phyloP scores from a whole-genome alignment of 2,797 vertebrate genomes.

The Mus caroli region DNA sequence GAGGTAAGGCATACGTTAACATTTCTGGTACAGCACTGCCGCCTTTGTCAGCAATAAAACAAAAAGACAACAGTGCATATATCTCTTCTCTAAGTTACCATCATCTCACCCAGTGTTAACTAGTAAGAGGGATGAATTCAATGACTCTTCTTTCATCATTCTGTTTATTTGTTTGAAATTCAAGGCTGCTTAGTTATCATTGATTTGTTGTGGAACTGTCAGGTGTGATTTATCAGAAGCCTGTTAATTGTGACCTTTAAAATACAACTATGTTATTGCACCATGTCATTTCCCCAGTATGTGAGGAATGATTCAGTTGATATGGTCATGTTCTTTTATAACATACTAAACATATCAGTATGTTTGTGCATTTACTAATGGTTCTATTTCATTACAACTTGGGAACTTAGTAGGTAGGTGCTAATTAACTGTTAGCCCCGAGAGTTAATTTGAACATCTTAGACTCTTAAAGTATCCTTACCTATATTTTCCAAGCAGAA shows the following conservation, averaged over 20 bases:
- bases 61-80: neutral
- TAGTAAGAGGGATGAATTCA: constrained; percentile 39
- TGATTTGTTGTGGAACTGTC: constrained; percentile 77
- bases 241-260: constrained; percentile 86
- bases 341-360: constrained; percentile 76
- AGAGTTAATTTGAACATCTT: constrained; percentile 62
- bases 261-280: constrained; percentile 82
- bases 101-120: neutral
- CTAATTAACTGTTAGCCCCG: constrained; percentile 57
- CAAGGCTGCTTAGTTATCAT: constrained; percentile 83
- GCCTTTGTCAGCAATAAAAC: constrained; percentile 20
- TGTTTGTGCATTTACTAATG: constrained; percentile 66
- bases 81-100: constrained; percentile 54
- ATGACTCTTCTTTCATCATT: constrained; percentile 55
- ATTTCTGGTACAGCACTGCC: constrained; percentile 9
- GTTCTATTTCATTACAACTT: constrained; percentile 70
- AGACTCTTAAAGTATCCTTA: constrained; percentile 19
- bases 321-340: constrained; percentile 82
- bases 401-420: constrained; percentile 62
- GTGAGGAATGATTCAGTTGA: constrained; percentile 84
- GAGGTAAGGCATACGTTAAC: constrained; percentile 19
- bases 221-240: constrained; percentile 84
- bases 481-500: constrained; percentile 5
- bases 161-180: constrained; percentile 83
- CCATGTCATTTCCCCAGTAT: constrained; percentile 77